A percentile compares a stretch with the other conserved stretches of the same genome.
Conservation (phyloP, 1,140 invertebrate species). For the Sarcophaga bullata region DNA sequence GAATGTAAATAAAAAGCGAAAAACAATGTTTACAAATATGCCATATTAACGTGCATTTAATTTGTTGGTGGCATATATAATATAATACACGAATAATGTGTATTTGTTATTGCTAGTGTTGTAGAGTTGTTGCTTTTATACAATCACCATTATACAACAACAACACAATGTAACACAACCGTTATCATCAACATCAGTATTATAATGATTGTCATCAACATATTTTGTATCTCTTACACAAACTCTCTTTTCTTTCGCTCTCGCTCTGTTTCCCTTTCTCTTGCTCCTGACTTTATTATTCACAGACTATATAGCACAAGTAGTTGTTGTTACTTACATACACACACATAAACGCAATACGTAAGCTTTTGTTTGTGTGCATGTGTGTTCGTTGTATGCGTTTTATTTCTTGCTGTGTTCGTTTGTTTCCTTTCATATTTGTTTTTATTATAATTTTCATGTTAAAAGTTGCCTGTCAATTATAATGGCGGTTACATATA, state of each 20-base stretch:
- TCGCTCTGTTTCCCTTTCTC: too few relatives aligned
- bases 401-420: neutral
- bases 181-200: neutral
- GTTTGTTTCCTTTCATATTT: neutral
- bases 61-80: neutral
- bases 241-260: too few relatives aligned
- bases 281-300: too few relatives aligned
- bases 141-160: neutral
- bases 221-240: neutral
- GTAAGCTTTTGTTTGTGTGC: neutral
- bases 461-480: slow-evolving; percentile 12
- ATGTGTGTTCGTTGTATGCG: neutral
- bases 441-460: slow-evolving; percentile 25
- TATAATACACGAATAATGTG: too few relatives aligned
- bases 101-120: neutral
- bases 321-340: neutral
- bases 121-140: neutral
- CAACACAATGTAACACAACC: too few relatives aligned
- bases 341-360: neutral
- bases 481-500: slow-evolving; percentile 5
- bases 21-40: slow-evolving; percentile 22
- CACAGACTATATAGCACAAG: too few relatives aligned
- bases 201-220: slow-evolving; percentile 2
- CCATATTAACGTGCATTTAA: slow-evolving; percentile 18
- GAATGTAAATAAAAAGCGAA: neutral